Evolutionary conservation across 1,140 invertebrate genomes (phyloP).

Genomic region (Tetranychus urticae): DNA sequence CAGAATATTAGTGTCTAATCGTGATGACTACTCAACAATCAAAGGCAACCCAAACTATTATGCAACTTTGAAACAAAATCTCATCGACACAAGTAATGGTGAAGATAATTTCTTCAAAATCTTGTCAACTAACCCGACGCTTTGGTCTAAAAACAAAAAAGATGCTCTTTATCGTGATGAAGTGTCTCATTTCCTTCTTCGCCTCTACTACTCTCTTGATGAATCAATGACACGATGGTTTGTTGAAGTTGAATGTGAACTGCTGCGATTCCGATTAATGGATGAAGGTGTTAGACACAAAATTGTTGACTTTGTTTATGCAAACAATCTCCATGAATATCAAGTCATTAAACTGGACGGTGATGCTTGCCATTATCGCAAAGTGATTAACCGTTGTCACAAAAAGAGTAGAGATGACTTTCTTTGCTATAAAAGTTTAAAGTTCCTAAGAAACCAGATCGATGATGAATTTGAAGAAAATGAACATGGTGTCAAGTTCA

Average conservation of each 20-base stretch:
- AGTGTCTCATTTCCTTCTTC: conserved; percentile 74
- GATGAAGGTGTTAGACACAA: conserved; percentile 12
- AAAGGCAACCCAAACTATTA: background rate
- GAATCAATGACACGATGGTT: conserved; percentile 73
- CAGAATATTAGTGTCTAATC: background rate
- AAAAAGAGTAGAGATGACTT: background rate
- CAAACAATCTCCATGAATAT: conserved; percentile 40
- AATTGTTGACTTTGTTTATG: conserved; percentile 8
- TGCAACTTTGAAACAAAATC: background rate
- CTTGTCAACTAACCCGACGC: background rate
- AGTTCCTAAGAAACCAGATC: background rate
- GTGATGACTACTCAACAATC: background rate
- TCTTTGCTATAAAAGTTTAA: background rate
- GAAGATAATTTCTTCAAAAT: background rate
- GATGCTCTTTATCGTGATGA: conserved; percentile 35
- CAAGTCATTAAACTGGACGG: conserved; percentile 16
- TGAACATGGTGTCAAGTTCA: too few species aligned
- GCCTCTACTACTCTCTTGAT: conserved; percentile 59
- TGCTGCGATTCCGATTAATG: conserved; percentile 60
- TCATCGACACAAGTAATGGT: background rate
- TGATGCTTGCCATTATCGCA: background rate
- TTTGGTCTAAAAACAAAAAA: background rate
- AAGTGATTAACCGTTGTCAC: background rate
- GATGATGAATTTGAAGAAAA: background rate
- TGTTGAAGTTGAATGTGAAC: conserved; percentile 58